Conservation (phyloP, 2,113 vertebrate genomes). For the Peromyscus leucopus region DNA sequence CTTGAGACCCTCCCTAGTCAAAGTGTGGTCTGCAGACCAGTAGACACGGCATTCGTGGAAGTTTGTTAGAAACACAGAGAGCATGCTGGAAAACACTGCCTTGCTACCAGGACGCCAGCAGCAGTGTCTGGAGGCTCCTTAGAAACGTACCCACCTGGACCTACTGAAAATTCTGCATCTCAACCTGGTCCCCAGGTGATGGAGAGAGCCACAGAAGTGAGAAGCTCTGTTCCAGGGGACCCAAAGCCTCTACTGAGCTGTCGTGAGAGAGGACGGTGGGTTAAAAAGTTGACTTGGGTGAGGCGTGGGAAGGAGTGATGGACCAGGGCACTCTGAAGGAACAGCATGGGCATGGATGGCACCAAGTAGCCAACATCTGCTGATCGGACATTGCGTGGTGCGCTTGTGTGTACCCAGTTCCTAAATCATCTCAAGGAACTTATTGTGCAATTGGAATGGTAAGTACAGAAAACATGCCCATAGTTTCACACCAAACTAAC, state of each 20-base stretch:
- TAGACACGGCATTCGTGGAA: not conserved
- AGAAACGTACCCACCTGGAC: not conserved
- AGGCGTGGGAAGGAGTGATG: not conserved
- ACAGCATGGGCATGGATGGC: not conserved
- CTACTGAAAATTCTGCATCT: not conserved
- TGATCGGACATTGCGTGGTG: not conserved
- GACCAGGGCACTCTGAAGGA: not conserved
- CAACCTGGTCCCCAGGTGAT: not conserved
- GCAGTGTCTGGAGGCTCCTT: not conserved
- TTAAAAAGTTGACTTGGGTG: not conserved
- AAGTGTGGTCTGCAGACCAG: not conserved
- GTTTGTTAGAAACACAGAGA: not conserved
- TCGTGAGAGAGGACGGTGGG: not conserved
- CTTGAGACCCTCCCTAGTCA: not conserved
- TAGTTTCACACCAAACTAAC: conserved; percentile 20
- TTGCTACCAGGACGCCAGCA: no score
- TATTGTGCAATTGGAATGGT: conserved; percentile 5
- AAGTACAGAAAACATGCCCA: conserved; percentile 39
- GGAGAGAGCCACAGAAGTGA: not conserved
- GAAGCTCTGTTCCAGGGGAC: not conserved
- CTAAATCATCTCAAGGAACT: conserved; percentile 10
- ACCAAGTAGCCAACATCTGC: not conserved
- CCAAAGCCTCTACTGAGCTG: not conserved
- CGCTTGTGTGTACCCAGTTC: not conserved
- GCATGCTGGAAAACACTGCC: not conserved